Base-by-base conservation (phyloP, 92 coral and sea anemone species). In the Isaurus tuberculatus region DNA sequence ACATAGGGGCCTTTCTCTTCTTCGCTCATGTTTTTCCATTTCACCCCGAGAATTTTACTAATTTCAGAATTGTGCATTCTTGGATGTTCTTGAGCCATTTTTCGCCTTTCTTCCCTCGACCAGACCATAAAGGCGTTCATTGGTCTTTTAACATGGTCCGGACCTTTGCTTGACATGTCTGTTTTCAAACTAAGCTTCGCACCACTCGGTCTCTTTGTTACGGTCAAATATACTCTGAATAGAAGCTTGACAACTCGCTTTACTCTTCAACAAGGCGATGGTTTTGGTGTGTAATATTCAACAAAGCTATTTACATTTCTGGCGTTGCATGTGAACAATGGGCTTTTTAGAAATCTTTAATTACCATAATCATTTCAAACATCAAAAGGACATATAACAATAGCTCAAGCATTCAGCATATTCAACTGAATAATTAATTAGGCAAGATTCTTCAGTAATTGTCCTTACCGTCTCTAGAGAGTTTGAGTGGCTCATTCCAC, bases 81-180 rank as follows among this genome's bases (percentile, higher is more conserved):
- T 58, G 99, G 99, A 30, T 92, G 87, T 70, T 94, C 98, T 55
- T 91, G 91, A 4, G 99, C 95, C 91, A 93, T 92, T 64, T 81
- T 85, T 64, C 91, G 88, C 26, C 99, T 69, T 86, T 85, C 89
- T 57, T 93, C 95, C 73, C 94, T 88, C 1, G 98, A 93, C 99
- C 99, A 97, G 7, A 97, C 99, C 99, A 97, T 97, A 70, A 97
- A 97, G 0, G 99, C 99, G 79, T 97, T 97, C 99, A 97, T 97
- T 60, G 99, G 99, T 60, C 99, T 86, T 86, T 97, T 97, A 73
- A 97, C 92, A 88, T 97, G 99, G 80, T 91, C 88, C 26, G 92
- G 89, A 37, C 94, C 98, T 43, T 88, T 93, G 40, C 94, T 86
- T 32, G 91, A 90, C 94, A 93, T 85, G 46, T 86, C 73, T 87